Evolutionary conservation across 2,113 vertebrate species (phyloP).

Genomic region (Eonycteris spelaea): DNA sequence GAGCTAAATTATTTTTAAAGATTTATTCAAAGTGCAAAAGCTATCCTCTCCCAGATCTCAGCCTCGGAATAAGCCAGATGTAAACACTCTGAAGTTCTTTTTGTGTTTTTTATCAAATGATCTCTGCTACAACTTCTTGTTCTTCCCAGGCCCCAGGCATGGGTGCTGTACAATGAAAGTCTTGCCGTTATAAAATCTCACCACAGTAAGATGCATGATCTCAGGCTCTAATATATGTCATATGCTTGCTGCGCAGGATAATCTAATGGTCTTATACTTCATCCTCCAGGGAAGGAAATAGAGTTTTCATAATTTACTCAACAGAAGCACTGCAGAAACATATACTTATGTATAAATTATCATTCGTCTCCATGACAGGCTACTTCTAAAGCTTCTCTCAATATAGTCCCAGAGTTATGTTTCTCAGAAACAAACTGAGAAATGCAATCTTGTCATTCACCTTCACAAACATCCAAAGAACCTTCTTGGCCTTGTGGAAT

Average conservation of each 20-base stretch:
- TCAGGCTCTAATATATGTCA: too few relatives aligned
- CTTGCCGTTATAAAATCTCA: not conserved
- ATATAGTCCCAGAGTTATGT: not conserved
- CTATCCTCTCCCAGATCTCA: not conserved
- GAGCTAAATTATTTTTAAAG: not conserved
- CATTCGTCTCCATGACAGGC: not conserved
- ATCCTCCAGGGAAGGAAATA: not conserved
- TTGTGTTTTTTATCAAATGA: not conserved
- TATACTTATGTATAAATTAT: not conserved
- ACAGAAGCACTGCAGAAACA: not conserved
- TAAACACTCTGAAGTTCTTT: not conserved
- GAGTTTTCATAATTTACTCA: not conserved
- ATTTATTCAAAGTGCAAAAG: not conserved
- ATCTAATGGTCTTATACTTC: not conserved
- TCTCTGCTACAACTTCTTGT: not conserved
- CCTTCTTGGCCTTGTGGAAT: fast-evolving
- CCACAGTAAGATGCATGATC: not conserved
- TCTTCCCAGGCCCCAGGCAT: fast-evolving
- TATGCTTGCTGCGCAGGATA: not conserved
- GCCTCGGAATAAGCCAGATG: not conserved
- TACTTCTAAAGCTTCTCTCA: not conserved
- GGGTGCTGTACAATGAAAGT: fast-evolving
- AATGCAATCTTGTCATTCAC: not conserved
- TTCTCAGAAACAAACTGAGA: not conserved
- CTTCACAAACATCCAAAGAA: not conserved